phyloP scores from a whole-genome alignment of 2,888 invertebrate species.

The Protonemura montana region DNA sequence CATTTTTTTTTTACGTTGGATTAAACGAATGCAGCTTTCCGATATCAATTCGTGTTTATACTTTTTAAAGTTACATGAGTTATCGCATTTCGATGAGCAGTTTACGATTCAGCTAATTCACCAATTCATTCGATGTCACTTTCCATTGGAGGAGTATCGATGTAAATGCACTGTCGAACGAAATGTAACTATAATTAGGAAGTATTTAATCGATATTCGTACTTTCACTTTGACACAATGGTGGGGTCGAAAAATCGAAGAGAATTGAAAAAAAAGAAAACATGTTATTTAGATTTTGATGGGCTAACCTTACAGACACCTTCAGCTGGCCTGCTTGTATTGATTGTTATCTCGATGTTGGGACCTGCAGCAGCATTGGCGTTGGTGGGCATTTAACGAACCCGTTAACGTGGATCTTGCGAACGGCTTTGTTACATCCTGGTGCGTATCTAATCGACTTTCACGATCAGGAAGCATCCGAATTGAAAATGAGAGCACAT shows the following conservation, averaged over 20 bases:
- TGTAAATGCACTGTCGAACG: background rate
- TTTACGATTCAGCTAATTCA: background rate
- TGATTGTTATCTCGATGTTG: background rate
- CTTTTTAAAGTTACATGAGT: background rate
- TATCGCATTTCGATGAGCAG: background rate
- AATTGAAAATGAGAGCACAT: background rate
- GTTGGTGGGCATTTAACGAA: background rate
- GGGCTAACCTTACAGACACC: background rate
- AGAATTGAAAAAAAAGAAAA: slow-evolving; percentile 9
- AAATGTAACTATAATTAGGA: slow-evolving; percentile 31
- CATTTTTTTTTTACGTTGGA: background rate
- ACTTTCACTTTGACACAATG: slow-evolving; percentile 28
- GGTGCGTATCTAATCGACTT: background rate
- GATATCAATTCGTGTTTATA: slow-evolving; percentile 3
- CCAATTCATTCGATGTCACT: background rate
- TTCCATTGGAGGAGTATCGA: background rate
- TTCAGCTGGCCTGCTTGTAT: background rate
- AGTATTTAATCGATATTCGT: slow-evolving; percentile 18
- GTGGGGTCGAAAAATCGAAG: slow-evolving; percentile 4
- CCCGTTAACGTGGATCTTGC: background rate
- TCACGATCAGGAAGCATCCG: slow-evolving; percentile 12
- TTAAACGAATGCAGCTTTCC: background rate
- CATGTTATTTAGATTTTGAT: background rate
- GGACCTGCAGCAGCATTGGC: background rate
- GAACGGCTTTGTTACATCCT: background rate